phyloP scores from a whole-genome alignment of 92 coral and sea anemone species.

The Palythoa heliodiscus region DNA sequence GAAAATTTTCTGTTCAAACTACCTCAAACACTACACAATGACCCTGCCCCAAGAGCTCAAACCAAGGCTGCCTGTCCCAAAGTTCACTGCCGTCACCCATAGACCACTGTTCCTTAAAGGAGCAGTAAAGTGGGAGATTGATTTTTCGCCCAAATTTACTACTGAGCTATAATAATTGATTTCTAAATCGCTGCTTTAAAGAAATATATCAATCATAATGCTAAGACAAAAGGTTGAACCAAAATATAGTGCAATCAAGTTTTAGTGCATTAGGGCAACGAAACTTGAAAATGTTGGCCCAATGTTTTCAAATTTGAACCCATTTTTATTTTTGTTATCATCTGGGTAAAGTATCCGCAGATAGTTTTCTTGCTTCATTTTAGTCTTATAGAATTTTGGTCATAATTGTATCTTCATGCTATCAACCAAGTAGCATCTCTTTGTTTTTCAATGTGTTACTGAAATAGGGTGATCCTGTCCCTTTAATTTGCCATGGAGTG shows the following conservation, averaged over 20 bases:
- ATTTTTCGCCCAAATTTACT: not conserved
- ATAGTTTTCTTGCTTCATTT: not conserved
- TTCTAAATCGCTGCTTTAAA: no score
- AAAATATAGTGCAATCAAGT: no score
- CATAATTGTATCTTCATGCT: not conserved
- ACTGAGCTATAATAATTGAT: not conserved
- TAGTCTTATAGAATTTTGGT: not conserved
- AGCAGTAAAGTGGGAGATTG: not conserved
- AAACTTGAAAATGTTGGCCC: no score
- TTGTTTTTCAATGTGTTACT: conserved; percentile 1
- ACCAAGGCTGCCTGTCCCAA: conserved; percentile 7
- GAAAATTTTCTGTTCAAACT: not conserved
- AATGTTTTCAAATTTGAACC: no score
- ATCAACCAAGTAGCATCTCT: not conserved
- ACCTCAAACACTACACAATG: not conserved
- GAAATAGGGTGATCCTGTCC: not conserved
- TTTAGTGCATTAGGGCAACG: no score
- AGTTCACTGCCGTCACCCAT: not conserved
- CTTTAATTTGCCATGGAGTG: conserved; percentile 3
- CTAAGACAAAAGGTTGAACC: no score
- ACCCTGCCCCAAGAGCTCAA: not conserved
- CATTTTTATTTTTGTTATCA: not conserved
- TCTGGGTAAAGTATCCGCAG: not conserved
- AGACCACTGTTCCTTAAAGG: not conserved
- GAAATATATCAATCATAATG: no score